Evolutionary conservation across 2,888 invertebrate species (phyloP), one percentile per base, ranked within the genome.

Genomic region (Orthonevra nobilis): DNA sequence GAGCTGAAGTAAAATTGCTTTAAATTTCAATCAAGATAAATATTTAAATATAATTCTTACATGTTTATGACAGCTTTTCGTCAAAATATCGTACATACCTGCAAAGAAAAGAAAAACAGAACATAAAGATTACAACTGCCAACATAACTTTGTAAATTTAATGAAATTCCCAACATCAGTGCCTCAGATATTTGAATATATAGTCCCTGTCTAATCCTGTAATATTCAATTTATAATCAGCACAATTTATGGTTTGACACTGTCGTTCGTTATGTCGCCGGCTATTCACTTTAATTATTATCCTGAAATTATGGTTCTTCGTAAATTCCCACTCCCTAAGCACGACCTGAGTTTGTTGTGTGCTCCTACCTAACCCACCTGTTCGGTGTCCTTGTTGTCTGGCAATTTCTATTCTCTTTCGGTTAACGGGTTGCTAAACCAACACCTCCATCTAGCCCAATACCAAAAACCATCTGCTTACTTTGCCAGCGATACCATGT

Each of bases 151-250:
- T 19, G 23, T 12, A 42, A 4, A 36, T 63, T 58, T 14, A 38
- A 52, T 14, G 32, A 52, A 40, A 48, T n/a, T n/a, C n/a, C n/a
- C n/a, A n/a, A n/a, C n/a, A n/a, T n/a, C n/a, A n/a, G n/a, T n/a
- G n/a, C n/a, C n/a, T n/a, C n/a, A n/a, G n/a, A 63, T 58, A 48
- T 50, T 64, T 44, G 34, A 7, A 50, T 75, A n/a, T 20, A 34
- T 42, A 63, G 66, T 56, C 63, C 52, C 56, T 52, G 58, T 32
- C 56, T 69, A 52, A 70, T 58, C 54, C 30, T 26, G 19, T 77
- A 77, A 70, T 70, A 77, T 77, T 77, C 75, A 77, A 69, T 70
- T 70, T 77, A 77, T 77, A 70, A 69, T 77, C 75, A 77, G 58
- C 50, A 34, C 34, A 74, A 66, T 66, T 74, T 66, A 64, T 50